phyloP scores from a whole-genome alignment of 2,797 vertebrate species.

The Myotis vivesi region DNA sequence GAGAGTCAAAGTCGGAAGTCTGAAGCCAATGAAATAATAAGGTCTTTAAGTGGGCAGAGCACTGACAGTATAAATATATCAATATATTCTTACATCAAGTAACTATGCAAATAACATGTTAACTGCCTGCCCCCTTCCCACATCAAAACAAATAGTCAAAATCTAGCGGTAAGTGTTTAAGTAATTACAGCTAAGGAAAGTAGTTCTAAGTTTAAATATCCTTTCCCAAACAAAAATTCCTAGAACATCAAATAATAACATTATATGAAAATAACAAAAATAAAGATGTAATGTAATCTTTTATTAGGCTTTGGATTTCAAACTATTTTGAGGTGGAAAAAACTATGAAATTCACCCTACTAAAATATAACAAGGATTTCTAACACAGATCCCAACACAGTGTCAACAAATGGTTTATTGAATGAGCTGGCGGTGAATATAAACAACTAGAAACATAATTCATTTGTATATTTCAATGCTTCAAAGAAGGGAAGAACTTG shows the following conservation, averaged over 20 bases:
- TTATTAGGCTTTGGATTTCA: neutral
- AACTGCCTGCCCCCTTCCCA: neutral
- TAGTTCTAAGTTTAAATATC: neutral
- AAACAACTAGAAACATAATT: neutral
- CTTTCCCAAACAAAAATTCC: neutral
- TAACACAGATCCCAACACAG: neutral
- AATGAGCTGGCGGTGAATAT: neutral
- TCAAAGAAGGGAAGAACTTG: neutral
- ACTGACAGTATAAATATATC: neutral
- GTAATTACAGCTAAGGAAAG: neutral
- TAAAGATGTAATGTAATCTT: constrained; percentile 13
- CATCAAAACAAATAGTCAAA: neutral
- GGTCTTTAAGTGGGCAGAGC: neutral
- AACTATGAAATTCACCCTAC: neutral
- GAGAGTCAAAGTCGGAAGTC: neutral
- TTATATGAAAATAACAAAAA: neutral
- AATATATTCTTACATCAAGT: neutral
- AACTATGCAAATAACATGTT: neutral
- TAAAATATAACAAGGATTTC: constrained; percentile 30
- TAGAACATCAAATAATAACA: neutral
- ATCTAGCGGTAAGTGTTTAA: neutral
- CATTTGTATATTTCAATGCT: neutral
- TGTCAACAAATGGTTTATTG: neutral
- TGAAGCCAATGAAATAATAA: neutral
- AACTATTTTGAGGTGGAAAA: neutral